Evolutionary conservation across 2,888 invertebrate species (phyloP).

Genomic region (Panorpa germanica): DNA sequence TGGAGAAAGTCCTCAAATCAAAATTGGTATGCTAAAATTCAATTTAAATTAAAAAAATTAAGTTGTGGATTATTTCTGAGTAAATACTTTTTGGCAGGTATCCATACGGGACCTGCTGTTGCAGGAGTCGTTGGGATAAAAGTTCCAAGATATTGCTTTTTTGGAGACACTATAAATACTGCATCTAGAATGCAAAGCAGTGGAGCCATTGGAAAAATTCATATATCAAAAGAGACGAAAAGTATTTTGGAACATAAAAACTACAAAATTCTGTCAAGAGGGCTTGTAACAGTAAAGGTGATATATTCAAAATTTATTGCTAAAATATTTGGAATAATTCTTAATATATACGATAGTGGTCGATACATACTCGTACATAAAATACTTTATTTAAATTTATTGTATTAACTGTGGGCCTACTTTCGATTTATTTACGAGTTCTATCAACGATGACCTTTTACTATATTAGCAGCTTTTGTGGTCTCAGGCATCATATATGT

Average conservation of each 20-base stretch:
- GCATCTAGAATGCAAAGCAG: conserved; percentile 75
- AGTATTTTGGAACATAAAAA: conserved; percentile 40
- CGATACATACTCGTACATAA: no score
- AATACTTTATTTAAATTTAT: no score
- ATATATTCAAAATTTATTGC: conserved; percentile 13
- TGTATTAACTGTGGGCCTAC: no score
- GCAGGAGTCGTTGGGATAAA: conserved; percentile 75
- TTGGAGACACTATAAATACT: conserved; percentile 82
- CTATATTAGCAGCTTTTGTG: no score
- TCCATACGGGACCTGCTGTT: conserved; percentile 76
- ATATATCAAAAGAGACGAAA: conserved; percentile 55
- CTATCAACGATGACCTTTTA: no score
- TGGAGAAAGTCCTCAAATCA: conserved; percentile 12
- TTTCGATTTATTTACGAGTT: no score
- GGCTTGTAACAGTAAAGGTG: conserved; percentile 64
- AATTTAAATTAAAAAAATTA: not conserved
- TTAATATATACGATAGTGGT: no score
- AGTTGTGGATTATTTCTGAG: not conserved
- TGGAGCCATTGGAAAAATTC: conserved; percentile 46
- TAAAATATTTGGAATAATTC: no score
- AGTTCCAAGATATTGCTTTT: conserved; percentile 72
- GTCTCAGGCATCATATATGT: no score
- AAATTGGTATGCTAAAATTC: conserved; percentile 5
- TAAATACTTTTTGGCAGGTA: conserved; percentile 26
- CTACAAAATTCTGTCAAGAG: conserved; percentile 50